These are phyloP conservation scores for Biston betularia DNA, from an alignment of 2,888 invertebrate species.

Conservation along the genomic window DNA sequence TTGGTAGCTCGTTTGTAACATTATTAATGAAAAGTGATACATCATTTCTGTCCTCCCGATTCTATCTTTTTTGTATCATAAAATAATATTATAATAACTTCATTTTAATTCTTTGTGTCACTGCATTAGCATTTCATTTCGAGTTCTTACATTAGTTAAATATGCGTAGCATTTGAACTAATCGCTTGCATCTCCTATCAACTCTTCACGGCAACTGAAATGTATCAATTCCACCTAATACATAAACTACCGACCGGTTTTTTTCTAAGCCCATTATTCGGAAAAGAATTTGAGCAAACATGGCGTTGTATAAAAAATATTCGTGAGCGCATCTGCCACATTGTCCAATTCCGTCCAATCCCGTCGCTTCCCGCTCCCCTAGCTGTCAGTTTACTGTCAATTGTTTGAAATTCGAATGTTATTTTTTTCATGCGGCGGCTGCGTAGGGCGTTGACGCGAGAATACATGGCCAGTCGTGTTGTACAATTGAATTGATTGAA, in stretches of 20 bases:
- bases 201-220: conserved; percentile 54
- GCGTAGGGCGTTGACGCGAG: conserved; percentile 79
- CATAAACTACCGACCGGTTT: conserved; percentile 49
- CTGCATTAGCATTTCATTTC: conserved; percentile 37
- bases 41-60: conserved; percentile 37
- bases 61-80: conserved; percentile 24
- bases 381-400: conserved; percentile 82
- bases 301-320: conserved; percentile 68
- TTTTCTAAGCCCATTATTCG: conserved; percentile 64
- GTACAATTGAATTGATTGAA: conserved; percentile 84
- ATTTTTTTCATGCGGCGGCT: conserved; percentile 67
- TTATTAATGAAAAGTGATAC: conserved; percentile 35
- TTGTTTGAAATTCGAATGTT: conserved; percentile 74
- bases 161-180: conserved; percentile 43
- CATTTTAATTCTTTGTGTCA: conserved; percentile 39
- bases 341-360: conserved; percentile 83
- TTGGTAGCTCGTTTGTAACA: conserved; percentile 24
- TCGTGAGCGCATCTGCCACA: conserved; percentile 80
- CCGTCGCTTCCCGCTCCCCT: conserved; percentile 78
- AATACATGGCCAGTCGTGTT: conserved; percentile 77
- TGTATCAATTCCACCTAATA: conserved; percentile 45
- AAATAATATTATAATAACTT: conserved; percentile 37
- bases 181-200: conserved; percentile 70
- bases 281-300: conserved; percentile 79
- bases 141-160: conserved; percentile 37